These are phyloP conservation scores for Rhopalosiphum padi DNA, from an alignment of 1,140 invertebrate genomes.

Conservation along the genomic window DNA sequence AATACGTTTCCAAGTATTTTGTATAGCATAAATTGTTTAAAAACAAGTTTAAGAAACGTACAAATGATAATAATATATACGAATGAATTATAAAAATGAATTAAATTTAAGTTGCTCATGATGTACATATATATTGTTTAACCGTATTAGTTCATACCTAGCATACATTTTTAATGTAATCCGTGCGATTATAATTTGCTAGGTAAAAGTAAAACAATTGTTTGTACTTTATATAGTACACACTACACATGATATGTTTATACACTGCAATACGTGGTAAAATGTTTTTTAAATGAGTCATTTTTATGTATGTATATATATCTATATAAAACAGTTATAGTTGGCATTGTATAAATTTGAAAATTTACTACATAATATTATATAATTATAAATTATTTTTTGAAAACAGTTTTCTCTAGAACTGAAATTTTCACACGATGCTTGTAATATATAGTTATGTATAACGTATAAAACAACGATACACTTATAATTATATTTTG, in stretches of 20 bases:
- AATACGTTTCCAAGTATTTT: neutral
- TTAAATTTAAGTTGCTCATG: neutral
- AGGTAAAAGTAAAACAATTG: conserved; percentile 25
- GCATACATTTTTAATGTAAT: neutral
- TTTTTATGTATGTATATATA: neutral
- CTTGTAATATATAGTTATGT: neutral
- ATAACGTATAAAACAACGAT: neutral
- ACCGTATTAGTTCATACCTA: neutral
- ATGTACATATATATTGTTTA: neutral
- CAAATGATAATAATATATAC: neutral
- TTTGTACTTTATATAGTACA: neutral
- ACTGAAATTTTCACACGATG: conserved; percentile 6
- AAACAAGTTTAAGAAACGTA: neutral
- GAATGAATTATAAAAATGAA: neutral
- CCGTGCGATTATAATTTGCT: neutral
- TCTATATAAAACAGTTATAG: neutral
- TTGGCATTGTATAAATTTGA: conserved; percentile 5
- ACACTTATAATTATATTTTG: conserved; percentile 25
- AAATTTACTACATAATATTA: conserved; percentile 4
- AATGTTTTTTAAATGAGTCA: conserved; percentile 16
- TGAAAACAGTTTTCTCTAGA: conserved; percentile 11
- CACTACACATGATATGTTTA: neutral
- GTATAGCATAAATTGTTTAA: neutral
- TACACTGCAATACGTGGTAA: neutral
- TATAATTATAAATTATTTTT: neutral